Base-by-base conservation (phyloP, 2,797 vertebrate genomes). In the Rhynchotus rufescens region DNA sequence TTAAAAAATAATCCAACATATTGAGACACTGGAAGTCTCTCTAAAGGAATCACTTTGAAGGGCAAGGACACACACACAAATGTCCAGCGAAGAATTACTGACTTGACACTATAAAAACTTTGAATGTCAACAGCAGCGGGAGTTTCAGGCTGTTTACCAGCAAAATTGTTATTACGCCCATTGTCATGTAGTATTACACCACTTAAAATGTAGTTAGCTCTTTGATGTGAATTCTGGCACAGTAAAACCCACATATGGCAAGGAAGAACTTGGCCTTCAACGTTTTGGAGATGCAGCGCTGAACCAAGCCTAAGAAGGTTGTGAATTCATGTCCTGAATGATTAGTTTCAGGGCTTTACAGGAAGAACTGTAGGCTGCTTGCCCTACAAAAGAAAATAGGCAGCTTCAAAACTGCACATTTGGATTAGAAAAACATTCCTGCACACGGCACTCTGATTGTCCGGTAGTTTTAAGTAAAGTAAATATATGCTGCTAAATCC, bases 371-470 rank as follows among this genome's bases (percentile, higher is more conserved):
- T 36, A 88, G 91, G 61, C 56, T 64, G 67, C 76, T 94, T 76
- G 38, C 32, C 66, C 19, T 68, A 32, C 49, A 82, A 47, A 69
- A 71, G 26, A 84, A 30, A 77, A 76, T 5, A 84, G 54, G 80
- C 38, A 69, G 34, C 23, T 59, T 85, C 54, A 93, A 72, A 45
- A 7, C 38, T 74, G 60, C 56, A 21, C 79, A 61, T 83, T 82
- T 92, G 85, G 42, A 59, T 81, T 88, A 87, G 71, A 62, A 90
- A 92, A 92, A 86, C 25, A 78, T 84, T 76, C 88, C 49, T 26
- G 91, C 44, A 67, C 28, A 30, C 76, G 83, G 86, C 17, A 79
- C 9, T 76, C 30, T 56, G 72, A 44, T 82, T 94, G 89, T 68
- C 32, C 65, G n/a, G 28, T 32, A 15, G 34, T 86, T 95, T 93